Percentiles rank a stretch among this genome's conserved stretches.
Conservation (phyloP, 2,113 vertebrate genomes). For the Fulica atra region DNA sequence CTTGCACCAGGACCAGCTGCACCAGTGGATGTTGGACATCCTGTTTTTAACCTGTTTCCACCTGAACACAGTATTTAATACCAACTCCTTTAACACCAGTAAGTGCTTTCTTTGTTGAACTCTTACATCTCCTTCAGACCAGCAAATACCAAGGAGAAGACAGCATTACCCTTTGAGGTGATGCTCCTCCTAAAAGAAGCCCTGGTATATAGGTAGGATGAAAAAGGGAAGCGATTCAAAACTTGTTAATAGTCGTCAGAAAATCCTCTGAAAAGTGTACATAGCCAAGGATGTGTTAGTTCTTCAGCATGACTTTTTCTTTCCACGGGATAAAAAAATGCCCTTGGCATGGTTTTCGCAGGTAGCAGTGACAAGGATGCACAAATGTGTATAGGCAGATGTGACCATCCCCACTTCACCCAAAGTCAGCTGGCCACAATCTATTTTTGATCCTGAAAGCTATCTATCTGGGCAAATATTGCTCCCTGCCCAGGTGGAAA, state of each 20-base stretch:
- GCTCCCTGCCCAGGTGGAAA: background rate
- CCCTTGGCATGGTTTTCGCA: background rate
- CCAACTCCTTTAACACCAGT: background rate
- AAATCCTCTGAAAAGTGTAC: background rate
- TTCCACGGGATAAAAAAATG: background rate
- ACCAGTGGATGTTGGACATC: background rate
- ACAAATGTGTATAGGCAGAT: background rate
- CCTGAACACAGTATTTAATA: background rate
- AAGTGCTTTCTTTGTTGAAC: background rate
- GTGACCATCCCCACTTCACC: background rate
- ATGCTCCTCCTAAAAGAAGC: background rate
- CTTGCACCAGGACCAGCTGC: background rate
- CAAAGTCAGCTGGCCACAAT: background rate
- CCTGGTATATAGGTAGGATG: background rate
- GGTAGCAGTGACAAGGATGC: background rate
- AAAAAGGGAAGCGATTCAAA: background rate
- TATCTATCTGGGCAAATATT: background rate
- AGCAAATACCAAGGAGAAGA: background rate
- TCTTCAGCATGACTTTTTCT: background rate
- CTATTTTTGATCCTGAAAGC: background rate
- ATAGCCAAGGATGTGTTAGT: background rate
- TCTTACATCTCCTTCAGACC: background rate
- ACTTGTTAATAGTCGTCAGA: background rate
- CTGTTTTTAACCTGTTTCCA: background rate
- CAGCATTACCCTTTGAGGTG: background rate